Conservation (phyloP, 92 coral and sea anemone genomes). For the Porites evermanni region DNA sequence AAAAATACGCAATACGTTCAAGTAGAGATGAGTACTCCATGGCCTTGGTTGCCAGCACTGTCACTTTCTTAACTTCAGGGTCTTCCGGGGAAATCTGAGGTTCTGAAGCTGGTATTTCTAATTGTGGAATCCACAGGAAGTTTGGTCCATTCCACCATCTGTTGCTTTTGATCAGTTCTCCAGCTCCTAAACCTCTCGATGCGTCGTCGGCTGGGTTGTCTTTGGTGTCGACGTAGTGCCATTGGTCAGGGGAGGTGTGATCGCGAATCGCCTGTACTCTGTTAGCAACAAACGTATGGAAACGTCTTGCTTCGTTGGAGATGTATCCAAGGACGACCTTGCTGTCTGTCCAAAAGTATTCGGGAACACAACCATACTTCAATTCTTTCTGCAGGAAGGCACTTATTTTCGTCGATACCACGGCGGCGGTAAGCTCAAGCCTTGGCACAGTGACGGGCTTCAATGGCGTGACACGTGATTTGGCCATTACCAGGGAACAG, state of each 20-base stretch:
- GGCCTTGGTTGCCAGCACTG: background rate
- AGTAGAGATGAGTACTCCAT: background rate
- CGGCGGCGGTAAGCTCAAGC: background rate
- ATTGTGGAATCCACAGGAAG: constrained; percentile 8
- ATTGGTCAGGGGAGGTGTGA: constrained; percentile 10
- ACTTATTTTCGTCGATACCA: background rate
- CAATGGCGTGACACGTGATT: background rate
- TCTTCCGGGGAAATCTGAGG: background rate
- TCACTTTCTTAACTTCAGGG: constrained; percentile 23
- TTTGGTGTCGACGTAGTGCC: constrained; percentile 15
- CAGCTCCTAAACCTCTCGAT: background rate
- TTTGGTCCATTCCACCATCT: constrained; percentile 22
- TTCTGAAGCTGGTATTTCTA: background rate
- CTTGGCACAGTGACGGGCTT: background rate
- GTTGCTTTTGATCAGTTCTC: background rate
- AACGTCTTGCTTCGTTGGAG: constrained; percentile 10
- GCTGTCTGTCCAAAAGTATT: background rate
- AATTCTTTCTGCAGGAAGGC: constrained; percentile 13
- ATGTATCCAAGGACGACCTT: background rate
- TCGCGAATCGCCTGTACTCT: constrained; percentile 22
- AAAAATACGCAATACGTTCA: constrained; percentile 23
- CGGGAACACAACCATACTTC: background rate
- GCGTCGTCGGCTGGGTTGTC: constrained; percentile 5
- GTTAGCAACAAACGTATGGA: constrained; percentile 15
- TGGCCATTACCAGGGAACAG: constrained; percentile 10